Conservation (phyloP, 2,888 invertebrate genomes). For the Coenonympha glycerion region DNA sequence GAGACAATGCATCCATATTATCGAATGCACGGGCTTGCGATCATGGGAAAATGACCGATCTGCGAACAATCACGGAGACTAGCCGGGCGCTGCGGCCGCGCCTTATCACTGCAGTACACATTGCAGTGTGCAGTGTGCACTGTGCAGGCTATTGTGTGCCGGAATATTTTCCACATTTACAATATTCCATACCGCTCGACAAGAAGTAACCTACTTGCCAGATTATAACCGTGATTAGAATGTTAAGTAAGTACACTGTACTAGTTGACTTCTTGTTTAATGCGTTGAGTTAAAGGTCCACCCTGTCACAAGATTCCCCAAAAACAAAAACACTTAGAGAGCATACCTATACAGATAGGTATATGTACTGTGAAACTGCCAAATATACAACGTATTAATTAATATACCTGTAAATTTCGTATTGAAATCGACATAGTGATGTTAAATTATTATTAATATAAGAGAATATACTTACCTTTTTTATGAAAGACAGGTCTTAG, state of each 20-base stretch:
- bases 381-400: too few relatives aligned
- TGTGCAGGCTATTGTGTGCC: constrained; percentile 42
- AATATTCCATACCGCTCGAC: constrained; percentile 57
- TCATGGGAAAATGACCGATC: constrained; percentile 65
- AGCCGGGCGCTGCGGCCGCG: constrained; percentile 28
- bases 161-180: constrained; percentile 47
- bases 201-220: constrained; percentile 52
- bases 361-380: neutral
- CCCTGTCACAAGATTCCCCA: constrained; percentile 6
- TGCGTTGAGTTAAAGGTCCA: constrained; percentile 12
- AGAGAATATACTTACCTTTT: neutral
- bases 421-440: too few relatives aligned
- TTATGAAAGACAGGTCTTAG: constrained; percentile 10
- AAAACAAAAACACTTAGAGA: constrained; percentile 5
- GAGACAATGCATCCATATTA: constrained; percentile 49
- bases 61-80: constrained; percentile 42
- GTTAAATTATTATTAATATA: too few relatives aligned
- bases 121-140: constrained; percentile 30
- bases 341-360: too few relatives aligned
- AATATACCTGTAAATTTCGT: too few relatives aligned
- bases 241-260: constrained; percentile 48
- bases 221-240: constrained; percentile 56
- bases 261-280: constrained; percentile 24
- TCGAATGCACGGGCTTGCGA: constrained; percentile 44
- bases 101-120: constrained; percentile 43